phyloP scores from a whole-genome alignment of 2,888 invertebrate species.

The Liposcelis brunnea region DNA sequence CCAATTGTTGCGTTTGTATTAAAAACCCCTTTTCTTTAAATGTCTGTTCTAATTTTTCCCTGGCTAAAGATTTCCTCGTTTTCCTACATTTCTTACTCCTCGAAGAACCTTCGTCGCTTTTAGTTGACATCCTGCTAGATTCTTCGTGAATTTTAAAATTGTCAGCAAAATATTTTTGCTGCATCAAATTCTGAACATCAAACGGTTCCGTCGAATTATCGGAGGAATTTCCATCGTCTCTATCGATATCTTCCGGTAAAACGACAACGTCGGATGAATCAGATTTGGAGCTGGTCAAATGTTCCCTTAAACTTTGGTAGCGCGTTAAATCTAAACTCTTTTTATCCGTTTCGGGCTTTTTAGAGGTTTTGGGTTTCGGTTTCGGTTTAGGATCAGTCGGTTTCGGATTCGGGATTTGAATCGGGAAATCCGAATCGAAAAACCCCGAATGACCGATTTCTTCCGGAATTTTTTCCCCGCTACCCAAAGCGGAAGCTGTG shows the following conservation, averaged over 20 bases:
- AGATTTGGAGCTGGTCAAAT: not conserved
- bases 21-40: conserved; percentile 86
- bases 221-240: not conserved
- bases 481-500: conserved; percentile 13
- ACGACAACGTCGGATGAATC: not conserved
- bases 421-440: conserved; percentile 1
- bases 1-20: conserved; percentile 82
- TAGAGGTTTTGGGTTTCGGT: too few species aligned
- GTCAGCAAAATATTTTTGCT: too few species aligned
- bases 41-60: conserved; percentile 78
- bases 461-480: conserved; percentile 11
- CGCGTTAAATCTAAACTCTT: not conserved
- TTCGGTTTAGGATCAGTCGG: not conserved
- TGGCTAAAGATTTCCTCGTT: conserved; percentile 62
- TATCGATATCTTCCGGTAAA: not conserved
- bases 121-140: conserved; percentile 24
- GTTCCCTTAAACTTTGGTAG: not conserved
- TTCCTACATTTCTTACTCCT: conserved; percentile 37
- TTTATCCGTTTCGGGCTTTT: not conserved
- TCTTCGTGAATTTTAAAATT: conserved; percentile 19
- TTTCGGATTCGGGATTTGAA: not conserved
- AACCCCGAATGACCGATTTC: conserved; percentile 4
- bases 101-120: conserved; percentile 27
- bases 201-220: not conserved
- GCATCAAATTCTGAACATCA: too few species aligned